Percentiles rank a stretch among this genome's conserved stretches.
These are phyloP conservation scores for Hippocampus mohnikei DNA, from an alignment of 2,113 vertebrate species.

Conservation along the genomic window DNA sequence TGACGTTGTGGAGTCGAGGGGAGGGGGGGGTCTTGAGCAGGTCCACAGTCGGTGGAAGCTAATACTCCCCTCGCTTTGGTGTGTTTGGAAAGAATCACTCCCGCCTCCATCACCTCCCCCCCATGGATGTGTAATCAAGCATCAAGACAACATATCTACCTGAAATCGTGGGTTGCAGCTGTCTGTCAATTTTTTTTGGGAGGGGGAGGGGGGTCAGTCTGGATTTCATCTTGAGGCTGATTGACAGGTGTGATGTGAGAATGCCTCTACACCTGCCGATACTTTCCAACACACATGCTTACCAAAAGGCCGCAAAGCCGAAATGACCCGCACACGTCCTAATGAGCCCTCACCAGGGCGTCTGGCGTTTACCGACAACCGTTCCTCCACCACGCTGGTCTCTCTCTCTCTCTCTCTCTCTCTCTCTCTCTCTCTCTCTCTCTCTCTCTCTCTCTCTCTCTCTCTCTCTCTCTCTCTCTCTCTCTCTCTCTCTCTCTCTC, in stretches of 20 bases:
- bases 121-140: constrained; percentile 49
- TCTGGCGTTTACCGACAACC: constrained; percentile 65
- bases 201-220: constrained; percentile 27
- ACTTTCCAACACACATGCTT: constrained; percentile 29
- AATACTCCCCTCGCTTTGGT: constrained; percentile 58
- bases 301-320: constrained; percentile 54
- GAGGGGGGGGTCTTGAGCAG: constrained; percentile 18
- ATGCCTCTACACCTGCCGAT: constrained; percentile 59
- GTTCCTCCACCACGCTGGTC: constrained; percentile 43
- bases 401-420: constrained; percentile 14
- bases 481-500: constrained; percentile 22
- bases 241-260: constrained; percentile 54
- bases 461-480: constrained; percentile 41
- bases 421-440: constrained; percentile 55
- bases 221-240: constrained; percentile 63
- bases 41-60: constrained; percentile 49
- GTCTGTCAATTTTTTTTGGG: constrained; percentile 48
- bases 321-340: constrained; percentile 67
- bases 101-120: constrained; percentile 48
- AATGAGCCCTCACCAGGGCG: constrained; percentile 59
- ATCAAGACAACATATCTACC: constrained; percentile 61
- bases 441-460: constrained; percentile 35
- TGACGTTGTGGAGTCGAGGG: constrained; percentile 45
- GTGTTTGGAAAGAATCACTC: constrained; percentile 46
- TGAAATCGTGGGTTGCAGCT: too few species aligned